Conservation (phyloP, 2,888 invertebrate genomes). For the Glyphotaelius pellucidus region DNA sequence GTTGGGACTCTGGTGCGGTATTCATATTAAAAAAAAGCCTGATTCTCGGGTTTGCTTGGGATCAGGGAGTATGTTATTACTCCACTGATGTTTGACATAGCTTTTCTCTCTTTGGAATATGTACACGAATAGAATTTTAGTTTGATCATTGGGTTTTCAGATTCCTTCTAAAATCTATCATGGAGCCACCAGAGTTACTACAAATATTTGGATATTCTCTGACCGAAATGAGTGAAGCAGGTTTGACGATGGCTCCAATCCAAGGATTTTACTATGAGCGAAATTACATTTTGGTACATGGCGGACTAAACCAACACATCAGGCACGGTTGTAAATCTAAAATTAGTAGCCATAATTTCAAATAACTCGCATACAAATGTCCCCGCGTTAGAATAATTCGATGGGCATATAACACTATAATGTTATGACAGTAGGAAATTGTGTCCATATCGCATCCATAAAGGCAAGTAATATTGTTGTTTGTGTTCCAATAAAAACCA, state of each 20-base stretch:
- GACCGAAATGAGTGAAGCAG: not conserved
- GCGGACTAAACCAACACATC: not conserved
- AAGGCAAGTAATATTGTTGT: not conserved
- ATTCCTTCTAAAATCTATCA: not conserved
- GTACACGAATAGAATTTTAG: not conserved
- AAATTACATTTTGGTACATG: not conserved
- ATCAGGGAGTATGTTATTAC: not conserved
- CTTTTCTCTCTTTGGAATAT: not conserved
- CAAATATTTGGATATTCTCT: not conserved
- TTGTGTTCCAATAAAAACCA: not conserved
- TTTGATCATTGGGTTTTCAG: not conserved
- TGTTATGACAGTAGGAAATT: not conserved
- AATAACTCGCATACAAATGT: not conserved
- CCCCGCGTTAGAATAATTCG: not conserved
- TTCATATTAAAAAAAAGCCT: too few relatives aligned
- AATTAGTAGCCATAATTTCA: not conserved
- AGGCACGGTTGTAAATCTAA: not conserved
- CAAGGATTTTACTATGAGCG: not conserved
- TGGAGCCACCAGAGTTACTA: not conserved
- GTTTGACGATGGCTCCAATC: not conserved
- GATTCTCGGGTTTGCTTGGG: not conserved
- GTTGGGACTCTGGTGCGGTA: too few relatives aligned
- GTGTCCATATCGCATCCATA: not conserved
- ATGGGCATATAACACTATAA: not conserved
- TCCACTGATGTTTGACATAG: not conserved